Conservation (phyloP, 2,888 invertebrate genomes). For the Stenurella melanura region DNA sequence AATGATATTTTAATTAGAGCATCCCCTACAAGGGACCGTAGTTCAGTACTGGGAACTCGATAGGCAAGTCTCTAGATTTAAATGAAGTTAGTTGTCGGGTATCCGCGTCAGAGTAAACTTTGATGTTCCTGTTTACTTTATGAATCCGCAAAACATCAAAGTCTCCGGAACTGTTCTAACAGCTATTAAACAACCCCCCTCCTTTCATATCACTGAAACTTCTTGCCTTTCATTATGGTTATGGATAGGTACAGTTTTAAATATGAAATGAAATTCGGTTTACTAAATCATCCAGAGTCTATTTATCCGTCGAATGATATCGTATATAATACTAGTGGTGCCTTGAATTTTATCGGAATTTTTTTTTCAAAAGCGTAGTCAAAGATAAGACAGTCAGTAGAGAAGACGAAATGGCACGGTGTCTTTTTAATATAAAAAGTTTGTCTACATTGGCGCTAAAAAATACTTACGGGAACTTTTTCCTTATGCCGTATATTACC, state of each 20-base stretch:
- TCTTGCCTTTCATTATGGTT: background rate
- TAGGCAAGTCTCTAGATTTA: background rate
- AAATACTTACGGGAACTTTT: no score
- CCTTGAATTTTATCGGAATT: no score
- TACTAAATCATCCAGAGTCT: no score
- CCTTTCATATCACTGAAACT: background rate
- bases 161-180: background rate
- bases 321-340: no score
- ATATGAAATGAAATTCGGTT: no score
- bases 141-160: constrained; percentile 3
- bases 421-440: no score
- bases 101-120: constrained; percentile 3
- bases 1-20: background rate
- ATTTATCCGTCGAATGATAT: no score
- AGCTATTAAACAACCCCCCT: background rate
- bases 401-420: no score
- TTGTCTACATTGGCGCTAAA: no score
- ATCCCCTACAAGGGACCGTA: background rate
- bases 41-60: background rate
- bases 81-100: constrained; percentile 3
- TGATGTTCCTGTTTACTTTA: constrained; percentile 1
- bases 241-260: background rate
- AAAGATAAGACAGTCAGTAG: no score
- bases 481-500: no score
- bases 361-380: no score